Evolutionary conservation across 2,113 vertebrate genomes (phyloP), one percentile per base, ranked within the genome.

Genomic region (Lethenteron camtschaticum): DNA sequence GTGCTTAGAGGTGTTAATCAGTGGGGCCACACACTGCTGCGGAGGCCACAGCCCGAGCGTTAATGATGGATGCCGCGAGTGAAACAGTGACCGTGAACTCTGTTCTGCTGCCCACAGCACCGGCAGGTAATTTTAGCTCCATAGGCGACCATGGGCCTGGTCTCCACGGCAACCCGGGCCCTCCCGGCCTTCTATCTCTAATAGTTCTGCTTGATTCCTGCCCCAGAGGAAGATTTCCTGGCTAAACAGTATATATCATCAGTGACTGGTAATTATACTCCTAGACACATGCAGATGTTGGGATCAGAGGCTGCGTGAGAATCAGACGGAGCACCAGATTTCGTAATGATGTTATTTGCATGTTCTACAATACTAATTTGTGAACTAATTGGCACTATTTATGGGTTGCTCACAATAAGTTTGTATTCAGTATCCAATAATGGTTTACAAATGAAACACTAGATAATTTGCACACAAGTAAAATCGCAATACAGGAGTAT

Each of bases 211-310:
- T 24, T 24, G 24, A 24, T 24, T 66, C 63, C 24, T 66, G 63
- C 63, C 63, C 63, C 63, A 16, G 24, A 66, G 63, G 63, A 66
- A 66, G 63, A 66, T 66, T 66, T 66, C n/a, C 63, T 24, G 24
- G 63, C 63, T 66, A 66, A 66, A 66, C 63, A 66, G 63, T 66
- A 66, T 66, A 66, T 16, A 66, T 66, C 63, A 66, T 66, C 63
- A 66, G 63, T 66, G 63, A 66, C 63, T 66, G 63, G 63, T 66
- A 66, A 66, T 66, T 66, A 66, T 66, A 24, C n/a, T n/a, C 24
- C 63, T 66, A 24, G 63, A 16, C 63, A 66, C 24, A 66, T 66
- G 63, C 63, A 66, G n/a, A 66, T 66, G 63, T 24, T 16, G 63
- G 24, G n/a, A 66, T n/a, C 63, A 66, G 24, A 24, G 24, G 24